Percentiles rank a stretch among this genome's conserved stretches.
phyloP scores from a whole-genome alignment of 2,888 invertebrate species.

The Acrobasis suavella region DNA sequence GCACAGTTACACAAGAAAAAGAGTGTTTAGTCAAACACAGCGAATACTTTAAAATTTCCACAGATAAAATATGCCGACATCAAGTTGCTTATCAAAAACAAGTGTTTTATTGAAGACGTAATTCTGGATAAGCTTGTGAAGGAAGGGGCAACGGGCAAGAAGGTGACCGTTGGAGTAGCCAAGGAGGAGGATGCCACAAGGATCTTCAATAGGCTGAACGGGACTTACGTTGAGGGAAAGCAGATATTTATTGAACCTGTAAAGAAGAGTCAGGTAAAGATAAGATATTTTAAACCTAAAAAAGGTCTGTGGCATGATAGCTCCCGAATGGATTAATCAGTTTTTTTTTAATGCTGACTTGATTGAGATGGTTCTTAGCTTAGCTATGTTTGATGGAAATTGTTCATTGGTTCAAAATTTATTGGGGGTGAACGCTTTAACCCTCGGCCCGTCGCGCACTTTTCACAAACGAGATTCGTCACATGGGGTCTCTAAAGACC shows the following conservation, averaged over 20 bases:
- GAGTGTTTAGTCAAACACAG: too few relatives aligned
- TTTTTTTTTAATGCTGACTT: too few relatives aligned
- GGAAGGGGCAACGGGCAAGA: conserved; percentile 36
- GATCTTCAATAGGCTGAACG: conserved; percentile 44
- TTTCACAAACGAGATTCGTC: too few relatives aligned
- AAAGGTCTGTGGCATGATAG: too few relatives aligned
- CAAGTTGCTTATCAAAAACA: conserved; percentile 42
- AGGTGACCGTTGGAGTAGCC: conserved; percentile 49
- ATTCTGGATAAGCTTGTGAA: conserved; percentile 46
- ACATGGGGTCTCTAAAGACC: too few relatives aligned
- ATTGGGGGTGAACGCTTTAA: too few relatives aligned
- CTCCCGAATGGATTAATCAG: too few relatives aligned
- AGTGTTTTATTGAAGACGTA: conserved; percentile 46
- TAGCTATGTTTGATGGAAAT: not conserved
- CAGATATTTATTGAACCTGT: conserved; percentile 44
- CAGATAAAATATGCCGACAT: conserved; percentile 35
- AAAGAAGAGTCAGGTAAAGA: conserved; percentile 40
- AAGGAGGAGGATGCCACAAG: conserved; percentile 48
- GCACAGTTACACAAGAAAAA: not conserved
- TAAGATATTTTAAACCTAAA: too few relatives aligned
- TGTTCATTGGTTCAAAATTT: too few relatives aligned
- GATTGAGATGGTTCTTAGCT: not conserved
- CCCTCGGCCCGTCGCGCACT: too few relatives aligned
- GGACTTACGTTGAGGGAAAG: conserved; percentile 39
- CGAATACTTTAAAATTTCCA: not conserved